Conservation (phyloP, 2,888 invertebrate genomes). For the Drosophila eohydei region DNA sequence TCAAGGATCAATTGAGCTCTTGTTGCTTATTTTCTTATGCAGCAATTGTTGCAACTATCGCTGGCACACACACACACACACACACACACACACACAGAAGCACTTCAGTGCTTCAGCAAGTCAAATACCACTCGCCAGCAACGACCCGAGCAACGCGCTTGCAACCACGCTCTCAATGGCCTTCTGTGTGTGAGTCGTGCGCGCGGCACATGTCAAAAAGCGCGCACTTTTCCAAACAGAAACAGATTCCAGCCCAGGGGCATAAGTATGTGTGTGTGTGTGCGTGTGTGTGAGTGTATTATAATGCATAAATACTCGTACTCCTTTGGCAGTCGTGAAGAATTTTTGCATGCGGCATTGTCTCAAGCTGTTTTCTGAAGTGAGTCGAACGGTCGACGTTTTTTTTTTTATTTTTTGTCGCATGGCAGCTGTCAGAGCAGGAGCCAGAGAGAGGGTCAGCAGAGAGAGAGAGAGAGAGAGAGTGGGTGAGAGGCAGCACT, state of each 20-base stretch:
- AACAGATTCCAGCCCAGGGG: constrained; percentile 55
- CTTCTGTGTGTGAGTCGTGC: constrained; percentile 55
- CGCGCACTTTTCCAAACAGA: constrained; percentile 58
- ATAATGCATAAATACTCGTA: constrained; percentile 63
- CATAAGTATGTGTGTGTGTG: constrained; percentile 5
- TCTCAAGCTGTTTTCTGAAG: constrained; percentile 81
- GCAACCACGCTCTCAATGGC: constrained; percentile 26
- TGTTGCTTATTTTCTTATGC: constrained; percentile 18
- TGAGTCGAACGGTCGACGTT: constrained; percentile 67
- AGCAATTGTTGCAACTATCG: constrained; percentile 59
- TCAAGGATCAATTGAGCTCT: constrained; percentile 52
- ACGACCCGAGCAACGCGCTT: constrained; percentile 1
- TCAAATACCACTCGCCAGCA: constrained; percentile 37
- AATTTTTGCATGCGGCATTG: constrained; percentile 76
- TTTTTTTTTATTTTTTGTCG: constrained; percentile 50
- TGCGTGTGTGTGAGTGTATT: constrained; percentile 37
- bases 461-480: background rate
- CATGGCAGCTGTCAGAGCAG: constrained; percentile 60
- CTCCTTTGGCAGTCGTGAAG: constrained; percentile 46
- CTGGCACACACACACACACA: constrained; percentile 4
- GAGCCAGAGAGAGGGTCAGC: background rate
- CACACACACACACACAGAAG: background rate
- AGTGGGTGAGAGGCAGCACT: constrained; percentile 57
- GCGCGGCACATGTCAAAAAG: constrained; percentile 77
- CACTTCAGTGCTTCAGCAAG: constrained; percentile 54